Percentiles rank a stretch among this genome's conserved stretches.
Conservation (phyloP, 2,113 vertebrate species). For the Polypterus bichir region DNA sequence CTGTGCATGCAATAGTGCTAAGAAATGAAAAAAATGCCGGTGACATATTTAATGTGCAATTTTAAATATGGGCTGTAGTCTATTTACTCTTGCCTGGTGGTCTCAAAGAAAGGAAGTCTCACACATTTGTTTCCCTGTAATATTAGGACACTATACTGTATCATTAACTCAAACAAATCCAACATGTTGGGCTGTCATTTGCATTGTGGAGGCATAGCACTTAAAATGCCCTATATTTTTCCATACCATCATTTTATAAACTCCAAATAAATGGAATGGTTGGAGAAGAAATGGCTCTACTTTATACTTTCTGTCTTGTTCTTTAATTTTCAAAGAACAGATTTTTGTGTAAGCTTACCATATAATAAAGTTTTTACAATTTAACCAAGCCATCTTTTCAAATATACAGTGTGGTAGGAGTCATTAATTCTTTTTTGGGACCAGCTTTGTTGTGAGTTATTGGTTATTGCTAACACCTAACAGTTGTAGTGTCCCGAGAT, state of each 20-base stretch:
- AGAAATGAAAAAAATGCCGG: too few species aligned
- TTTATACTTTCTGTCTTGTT: neutral
- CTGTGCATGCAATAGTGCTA: too few species aligned
- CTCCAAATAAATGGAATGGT: neutral
- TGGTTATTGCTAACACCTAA: conserved; percentile 3
- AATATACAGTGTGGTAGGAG: neutral
- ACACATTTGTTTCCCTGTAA: neutral
- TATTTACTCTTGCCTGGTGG: neutral
- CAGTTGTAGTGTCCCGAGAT: conserved; percentile 3
- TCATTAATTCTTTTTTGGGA: neutral
- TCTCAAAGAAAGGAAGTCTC: neutral
- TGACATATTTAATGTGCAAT: too few species aligned
- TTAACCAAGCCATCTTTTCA: neutral
- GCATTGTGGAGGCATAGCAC: neutral
- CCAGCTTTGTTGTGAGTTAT: conserved; percentile 2
- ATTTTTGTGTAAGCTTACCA: conserved; percentile 7
- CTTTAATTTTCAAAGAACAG: conserved; percentile 1
- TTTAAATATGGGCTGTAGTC: neutral
- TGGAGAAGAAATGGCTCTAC: neutral
- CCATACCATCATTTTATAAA: neutral
- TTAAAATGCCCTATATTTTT: neutral
- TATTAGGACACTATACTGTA: neutral
- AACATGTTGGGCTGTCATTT: neutral
- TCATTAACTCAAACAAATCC: neutral
- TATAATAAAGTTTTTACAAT: conserved; percentile 14